Percentiles rank a stretch among this genome's conserved stretches.
Conservation (phyloP, 2,888 invertebrate species). For the Leucania comma region DNA sequence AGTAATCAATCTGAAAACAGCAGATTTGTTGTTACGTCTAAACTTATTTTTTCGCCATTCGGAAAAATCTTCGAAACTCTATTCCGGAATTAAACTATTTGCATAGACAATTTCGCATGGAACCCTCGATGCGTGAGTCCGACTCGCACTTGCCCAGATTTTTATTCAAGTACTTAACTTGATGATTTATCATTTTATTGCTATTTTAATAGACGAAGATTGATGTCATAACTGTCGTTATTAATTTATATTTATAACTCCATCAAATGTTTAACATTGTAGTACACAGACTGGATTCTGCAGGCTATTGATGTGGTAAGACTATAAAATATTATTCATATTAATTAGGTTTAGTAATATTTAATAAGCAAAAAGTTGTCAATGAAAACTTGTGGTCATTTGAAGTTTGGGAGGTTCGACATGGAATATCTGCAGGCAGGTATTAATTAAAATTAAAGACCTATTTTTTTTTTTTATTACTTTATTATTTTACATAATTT, state of each 20-base stretch:
- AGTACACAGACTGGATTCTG: background rate
- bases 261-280: conserved; percentile 23
- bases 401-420: too few species aligned
- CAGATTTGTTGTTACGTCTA: too few species aligned
- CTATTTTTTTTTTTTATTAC: too few species aligned
- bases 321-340: conserved; percentile 1
- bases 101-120: too few species aligned
- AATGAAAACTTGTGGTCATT: background rate
- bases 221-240: conserved; percentile 34
- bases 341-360: conserved; percentile 1
- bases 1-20: too few species aligned
- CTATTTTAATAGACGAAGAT: conserved; percentile 20
- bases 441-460: too few species aligned
- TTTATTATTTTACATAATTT: background rate
- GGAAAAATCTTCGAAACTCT: too few species aligned
- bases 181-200: conserved; percentile 47
- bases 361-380: background rate
- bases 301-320: background rate
- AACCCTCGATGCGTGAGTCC: too few species aligned
- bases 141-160: background rate
- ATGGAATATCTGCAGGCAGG: too few species aligned
- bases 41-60: too few species aligned
- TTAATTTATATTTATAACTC: conserved; percentile 40
- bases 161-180: conserved; percentile 20
- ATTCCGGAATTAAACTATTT: too few species aligned